phyloP scores from a whole-genome alignment of 2,888 invertebrate genomes.

The Nymphalis polychloros region DNA sequence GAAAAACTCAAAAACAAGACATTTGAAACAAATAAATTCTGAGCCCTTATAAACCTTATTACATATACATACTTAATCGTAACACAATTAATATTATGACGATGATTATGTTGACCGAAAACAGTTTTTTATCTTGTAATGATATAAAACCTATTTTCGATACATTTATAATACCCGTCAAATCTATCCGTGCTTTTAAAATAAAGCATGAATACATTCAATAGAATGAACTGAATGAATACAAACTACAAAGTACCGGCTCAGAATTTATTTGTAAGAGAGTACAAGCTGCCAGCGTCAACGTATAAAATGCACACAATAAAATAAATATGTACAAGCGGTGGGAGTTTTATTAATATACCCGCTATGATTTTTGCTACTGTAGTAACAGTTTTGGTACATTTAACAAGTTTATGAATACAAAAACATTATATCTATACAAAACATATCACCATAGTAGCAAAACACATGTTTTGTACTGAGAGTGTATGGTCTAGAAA shows the following conservation, averaged over 20 bases:
- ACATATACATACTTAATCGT: neutral
- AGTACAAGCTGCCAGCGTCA: constrained; percentile 50
- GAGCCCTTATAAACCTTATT: neutral
- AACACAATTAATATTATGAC: constrained; percentile 1
- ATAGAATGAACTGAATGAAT: constrained; percentile 1
- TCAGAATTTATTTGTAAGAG: constrained; percentile 32
- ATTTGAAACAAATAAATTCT: neutral
- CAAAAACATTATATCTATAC: constrained; percentile 26
- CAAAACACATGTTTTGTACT: constrained; percentile 57
- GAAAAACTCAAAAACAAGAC: neutral
- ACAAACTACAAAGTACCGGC: constrained; percentile 15
- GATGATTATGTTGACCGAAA: neutral
- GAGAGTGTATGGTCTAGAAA: constrained; percentile 45
- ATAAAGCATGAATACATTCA: constrained; percentile 15
- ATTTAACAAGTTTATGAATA: neutral
- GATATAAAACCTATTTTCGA: neutral
- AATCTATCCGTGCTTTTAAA: constrained; percentile 15
- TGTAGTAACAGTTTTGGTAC: constrained; percentile 56
- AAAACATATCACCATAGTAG: constrained; percentile 58
- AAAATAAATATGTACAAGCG: constrained; percentile 67
- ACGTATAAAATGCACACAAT: constrained; percentile 50
- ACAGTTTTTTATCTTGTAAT: neutral
- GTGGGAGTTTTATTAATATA: constrained; percentile 71
- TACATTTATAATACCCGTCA: neutral
- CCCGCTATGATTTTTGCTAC: constrained; percentile 66